Evolutionary conservation across 2,797 vertebrate species (phyloP).

Genomic region (Crotalus adamanteus): DNA sequence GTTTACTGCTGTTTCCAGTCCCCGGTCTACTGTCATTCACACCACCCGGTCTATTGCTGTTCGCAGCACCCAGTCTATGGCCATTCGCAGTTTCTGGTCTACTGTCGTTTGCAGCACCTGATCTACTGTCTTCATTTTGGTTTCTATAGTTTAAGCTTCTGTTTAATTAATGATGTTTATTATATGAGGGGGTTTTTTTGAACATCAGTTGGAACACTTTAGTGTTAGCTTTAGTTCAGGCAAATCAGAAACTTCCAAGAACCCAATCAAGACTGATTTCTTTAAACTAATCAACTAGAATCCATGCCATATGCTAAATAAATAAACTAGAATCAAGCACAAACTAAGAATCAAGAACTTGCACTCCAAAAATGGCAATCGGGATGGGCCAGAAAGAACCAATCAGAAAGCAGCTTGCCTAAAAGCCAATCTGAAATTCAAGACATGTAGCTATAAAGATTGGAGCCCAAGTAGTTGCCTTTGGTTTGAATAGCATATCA

Average conservation of each 20-base stretch:
- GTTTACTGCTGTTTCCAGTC: no score
- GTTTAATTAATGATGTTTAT: not conserved
- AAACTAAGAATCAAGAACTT: not conserved
- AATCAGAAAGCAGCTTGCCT: not conserved
- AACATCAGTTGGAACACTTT: not conserved
- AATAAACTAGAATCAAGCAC: not conserved
- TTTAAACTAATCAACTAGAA: not conserved
- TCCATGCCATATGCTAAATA: not conserved
- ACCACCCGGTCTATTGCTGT: no score
- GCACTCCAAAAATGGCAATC: not conserved
- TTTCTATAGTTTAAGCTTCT: not conserved
- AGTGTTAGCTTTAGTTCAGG: not conserved
- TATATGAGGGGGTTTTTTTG: not conserved
- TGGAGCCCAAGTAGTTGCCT: not conserved
- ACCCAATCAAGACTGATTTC: not conserved
- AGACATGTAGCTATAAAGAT: not conserved
- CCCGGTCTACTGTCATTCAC: no score
- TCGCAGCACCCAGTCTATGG: no score
- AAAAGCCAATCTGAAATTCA: not conserved
- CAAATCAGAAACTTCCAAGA: not conserved
- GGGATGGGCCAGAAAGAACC: not conserved
- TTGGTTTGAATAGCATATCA: not conserved
- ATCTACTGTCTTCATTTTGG: no score
- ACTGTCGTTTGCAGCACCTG: no score
- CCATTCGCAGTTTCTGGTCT: no score